phyloP scores from a whole-genome alignment of 2,113 vertebrate genomes.

The Gopherus flavomarginatus region DNA sequence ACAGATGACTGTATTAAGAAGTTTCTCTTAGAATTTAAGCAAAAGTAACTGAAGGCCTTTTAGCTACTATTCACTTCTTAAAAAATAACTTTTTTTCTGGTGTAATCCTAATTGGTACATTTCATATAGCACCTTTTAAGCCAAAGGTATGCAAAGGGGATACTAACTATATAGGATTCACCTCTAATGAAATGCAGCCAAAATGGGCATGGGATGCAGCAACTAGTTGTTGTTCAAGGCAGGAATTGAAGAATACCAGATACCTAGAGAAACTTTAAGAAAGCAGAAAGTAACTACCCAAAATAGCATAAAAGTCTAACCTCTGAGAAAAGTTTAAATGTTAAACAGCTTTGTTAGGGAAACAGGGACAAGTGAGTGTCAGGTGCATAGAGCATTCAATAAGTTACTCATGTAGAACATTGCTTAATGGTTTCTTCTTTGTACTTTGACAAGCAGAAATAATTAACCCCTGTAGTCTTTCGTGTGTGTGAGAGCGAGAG shows the following conservation, averaged over 20 bases:
- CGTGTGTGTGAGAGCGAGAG: too few relatives aligned
- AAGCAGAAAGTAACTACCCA: background rate
- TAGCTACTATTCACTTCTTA: background rate
- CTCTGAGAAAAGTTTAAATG: accelerated
- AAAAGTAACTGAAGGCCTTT: background rate
- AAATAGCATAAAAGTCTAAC: background rate
- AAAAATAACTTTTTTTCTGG: background rate
- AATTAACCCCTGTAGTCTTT: too few relatives aligned
- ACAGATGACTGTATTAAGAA: background rate
- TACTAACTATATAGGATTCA: accelerated
- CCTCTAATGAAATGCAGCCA: accelerated
- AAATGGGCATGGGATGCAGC: background rate
- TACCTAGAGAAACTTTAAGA: background rate
- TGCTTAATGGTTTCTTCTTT: background rate
- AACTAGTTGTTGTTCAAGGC: background rate
- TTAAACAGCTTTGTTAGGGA: background rate
- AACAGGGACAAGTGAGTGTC: background rate
- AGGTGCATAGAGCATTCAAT: background rate
- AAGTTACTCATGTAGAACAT: background rate
- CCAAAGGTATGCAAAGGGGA: background rate
- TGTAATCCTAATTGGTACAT: background rate
- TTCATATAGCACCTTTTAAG: background rate
- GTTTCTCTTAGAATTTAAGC: background rate
- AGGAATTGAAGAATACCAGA: background rate
- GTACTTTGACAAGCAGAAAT: background rate